Conservation (phyloP, 2,113 vertebrate genomes). For the Proterorhinus semilunaris region DNA sequence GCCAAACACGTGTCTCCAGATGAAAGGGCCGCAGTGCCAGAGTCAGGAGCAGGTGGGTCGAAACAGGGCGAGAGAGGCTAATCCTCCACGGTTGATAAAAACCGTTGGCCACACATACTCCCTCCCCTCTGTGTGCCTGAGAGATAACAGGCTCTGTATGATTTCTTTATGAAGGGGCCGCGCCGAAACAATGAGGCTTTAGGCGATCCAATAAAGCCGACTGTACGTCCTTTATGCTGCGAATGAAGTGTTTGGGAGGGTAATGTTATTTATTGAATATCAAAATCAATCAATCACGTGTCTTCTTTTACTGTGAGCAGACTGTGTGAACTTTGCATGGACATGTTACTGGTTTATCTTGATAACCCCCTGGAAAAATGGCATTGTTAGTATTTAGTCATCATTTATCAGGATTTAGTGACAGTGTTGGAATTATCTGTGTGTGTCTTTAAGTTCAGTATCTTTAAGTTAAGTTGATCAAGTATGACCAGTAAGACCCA, state of each 20-base stretch:
- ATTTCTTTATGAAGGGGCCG: not conserved
- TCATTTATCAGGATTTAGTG: too few species aligned
- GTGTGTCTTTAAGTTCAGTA: not conserved
- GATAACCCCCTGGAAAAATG: too few species aligned
- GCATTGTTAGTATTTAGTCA: too few species aligned
- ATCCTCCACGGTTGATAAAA: constrained; percentile 50
- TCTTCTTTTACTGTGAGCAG: too few species aligned
- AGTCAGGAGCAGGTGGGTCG: constrained; percentile 41
- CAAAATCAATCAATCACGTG: too few species aligned
- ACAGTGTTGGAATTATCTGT: too few species aligned
- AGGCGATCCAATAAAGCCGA: not conserved
- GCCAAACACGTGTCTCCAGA: constrained; percentile 5
- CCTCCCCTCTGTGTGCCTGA: constrained; percentile 8
- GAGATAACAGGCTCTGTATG: not conserved
- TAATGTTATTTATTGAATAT: too few species aligned
- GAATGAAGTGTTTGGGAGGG: too few species aligned
- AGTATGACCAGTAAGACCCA: not conserved
- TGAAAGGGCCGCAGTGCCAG: constrained; percentile 15
- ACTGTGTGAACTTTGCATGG: too few species aligned
- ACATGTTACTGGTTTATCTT: too few species aligned
- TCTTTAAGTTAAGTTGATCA: not conserved
- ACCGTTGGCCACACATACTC: constrained; percentile 35
- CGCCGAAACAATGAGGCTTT: not conserved
- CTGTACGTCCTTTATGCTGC: not conserved
- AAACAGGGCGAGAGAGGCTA: constrained; percentile 51